Evolutionary conservation across 2,888 invertebrate genomes (phyloP).

Genomic region (Melolontha melolontha): DNA sequence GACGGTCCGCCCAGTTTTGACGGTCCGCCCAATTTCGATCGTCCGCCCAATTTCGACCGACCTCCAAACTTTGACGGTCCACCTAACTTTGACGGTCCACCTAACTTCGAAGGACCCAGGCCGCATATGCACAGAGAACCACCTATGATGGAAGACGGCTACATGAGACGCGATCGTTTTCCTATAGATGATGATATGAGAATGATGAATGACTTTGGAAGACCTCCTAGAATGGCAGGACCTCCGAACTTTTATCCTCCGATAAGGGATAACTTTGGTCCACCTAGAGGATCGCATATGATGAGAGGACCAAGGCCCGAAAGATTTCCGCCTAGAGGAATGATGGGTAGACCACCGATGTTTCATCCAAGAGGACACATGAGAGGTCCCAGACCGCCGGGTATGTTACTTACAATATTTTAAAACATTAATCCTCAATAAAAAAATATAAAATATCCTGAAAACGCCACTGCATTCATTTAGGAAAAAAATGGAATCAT

Average conservation of each 20-base stretch:
- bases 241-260: slow-evolving; percentile 52
- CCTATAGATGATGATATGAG: slow-evolving; percentile 55
- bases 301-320: slow-evolving; percentile 58
- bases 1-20: slow-evolving; percentile 23
- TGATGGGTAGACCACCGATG: slow-evolving; percentile 51
- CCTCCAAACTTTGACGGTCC: slow-evolving; percentile 36
- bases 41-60: neutral
- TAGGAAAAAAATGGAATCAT: too few relatives aligned
- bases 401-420: slow-evolving; percentile 36
- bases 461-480: too few relatives aligned
- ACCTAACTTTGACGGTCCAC: slow-evolving; percentile 4
- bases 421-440: too few relatives aligned
- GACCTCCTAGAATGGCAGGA: slow-evolving; percentile 47
- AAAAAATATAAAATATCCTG: too few relatives aligned
- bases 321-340: slow-evolving; percentile 53
- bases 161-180: slow-evolving; percentile 55
- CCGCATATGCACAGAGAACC: slow-evolving; percentile 31
- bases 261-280: slow-evolving; percentile 51
- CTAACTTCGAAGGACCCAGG: slow-evolving; percentile 1
- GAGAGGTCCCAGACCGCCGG: slow-evolving; percentile 53
- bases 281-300: slow-evolving; percentile 53
- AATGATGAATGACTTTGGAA: slow-evolving; percentile 50
- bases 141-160: slow-evolving; percentile 51
- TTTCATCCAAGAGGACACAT: slow-evolving; percentile 56
- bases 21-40: slow-evolving; percentile 25